Evolutionary conservation across 2,888 invertebrate species (phyloP).

Genomic region (Drosophila subquinaria): DNA sequence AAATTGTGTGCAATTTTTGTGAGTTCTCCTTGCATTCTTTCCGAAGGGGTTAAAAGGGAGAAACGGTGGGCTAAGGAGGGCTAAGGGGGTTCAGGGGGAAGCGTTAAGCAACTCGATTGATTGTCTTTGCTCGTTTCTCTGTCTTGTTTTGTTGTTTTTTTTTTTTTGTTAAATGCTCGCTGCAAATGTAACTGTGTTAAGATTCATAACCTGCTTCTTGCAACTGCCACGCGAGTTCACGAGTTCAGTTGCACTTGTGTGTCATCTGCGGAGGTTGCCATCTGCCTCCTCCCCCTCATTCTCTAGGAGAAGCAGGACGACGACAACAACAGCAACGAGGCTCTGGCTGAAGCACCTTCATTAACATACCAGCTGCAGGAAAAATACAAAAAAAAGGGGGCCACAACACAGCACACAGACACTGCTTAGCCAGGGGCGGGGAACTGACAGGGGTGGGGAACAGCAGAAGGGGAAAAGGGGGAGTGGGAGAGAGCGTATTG

Average conservation of each 20-base stretch:
- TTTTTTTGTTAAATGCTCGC: constrained; percentile 33
- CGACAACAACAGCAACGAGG: constrained; percentile 38
- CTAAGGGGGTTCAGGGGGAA: background rate
- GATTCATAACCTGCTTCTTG: constrained; percentile 51
- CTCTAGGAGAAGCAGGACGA: constrained; percentile 40
- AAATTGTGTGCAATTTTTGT: constrained; percentile 79
- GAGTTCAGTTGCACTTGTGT: constrained; percentile 79
- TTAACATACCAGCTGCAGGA: constrained; percentile 74
- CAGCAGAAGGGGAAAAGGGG: background rate
- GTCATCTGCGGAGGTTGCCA: constrained; percentile 56
- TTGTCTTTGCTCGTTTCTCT: constrained; percentile 49
- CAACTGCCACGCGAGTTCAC: constrained; percentile 65
- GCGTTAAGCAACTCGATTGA: constrained; percentile 42
- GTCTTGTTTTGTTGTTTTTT: background rate
- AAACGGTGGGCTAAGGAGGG: background rate
- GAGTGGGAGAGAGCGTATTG: constrained; percentile 2
- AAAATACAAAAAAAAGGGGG: constrained; percentile 14
- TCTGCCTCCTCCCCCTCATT: constrained; percentile 27
- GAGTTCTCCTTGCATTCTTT: constrained; percentile 34
- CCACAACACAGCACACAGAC: constrained; percentile 9
- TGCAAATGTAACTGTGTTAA: constrained; percentile 62
- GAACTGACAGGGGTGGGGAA: background rate
- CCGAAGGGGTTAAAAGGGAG: background rate
- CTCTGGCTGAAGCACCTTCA: constrained; percentile 72
- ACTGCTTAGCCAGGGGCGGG: background rate